Base-by-base conservation (phyloP, 2,888 invertebrate species). In the Balanococcus diminutus region DNA sequence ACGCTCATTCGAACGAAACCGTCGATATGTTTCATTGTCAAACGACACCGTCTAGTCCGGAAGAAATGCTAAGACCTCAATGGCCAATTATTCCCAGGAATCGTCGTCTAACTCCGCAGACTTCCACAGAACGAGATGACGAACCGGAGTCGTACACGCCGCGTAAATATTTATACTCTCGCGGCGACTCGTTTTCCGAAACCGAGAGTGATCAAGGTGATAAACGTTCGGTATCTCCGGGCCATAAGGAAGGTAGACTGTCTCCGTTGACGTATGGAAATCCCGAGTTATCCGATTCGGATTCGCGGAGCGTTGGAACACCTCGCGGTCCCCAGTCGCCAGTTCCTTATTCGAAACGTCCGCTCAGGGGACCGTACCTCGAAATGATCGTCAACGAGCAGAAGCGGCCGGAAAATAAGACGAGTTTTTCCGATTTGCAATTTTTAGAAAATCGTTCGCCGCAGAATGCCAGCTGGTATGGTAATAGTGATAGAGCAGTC, bases 301-400 rank as follows among this genome's bases (percentile, higher is more conserved):
- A 91, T 56, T 90, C 91, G 88, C 91, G 88, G 89, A 89, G 89
- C 90, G 87, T 90, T 88, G 88, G 88, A 88, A 56, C 87, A 83
- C 67, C 86, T 87, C 87, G 87, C 88, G 81, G 88, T 89, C 87
- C 90, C 88, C 88, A 89, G 89, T 88, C 89, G 89, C 88, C 88
- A 1, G 86, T 88, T 36, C 92, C 95, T 46, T 95, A 94, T 88
- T 94, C 95, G 25, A 96, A 95, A 89, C 91, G 94, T 28, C 94
- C 95, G 0, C 90, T 95, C 8, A 91, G 95, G 19, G 95, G 95
- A 0, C 95, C 95, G 0, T 95, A 95, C 88, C 94, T 94, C 0
- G 94, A 95, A 89, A 95, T 95, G 95, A 90, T 95, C 32, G 95
- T 95, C 89, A 94, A 94, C 0, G 95, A 95, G 90, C 94, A 95